Base-by-base conservation (phyloP, 1,140 invertebrate species). In the Stegodyphus dumicola region DNA sequence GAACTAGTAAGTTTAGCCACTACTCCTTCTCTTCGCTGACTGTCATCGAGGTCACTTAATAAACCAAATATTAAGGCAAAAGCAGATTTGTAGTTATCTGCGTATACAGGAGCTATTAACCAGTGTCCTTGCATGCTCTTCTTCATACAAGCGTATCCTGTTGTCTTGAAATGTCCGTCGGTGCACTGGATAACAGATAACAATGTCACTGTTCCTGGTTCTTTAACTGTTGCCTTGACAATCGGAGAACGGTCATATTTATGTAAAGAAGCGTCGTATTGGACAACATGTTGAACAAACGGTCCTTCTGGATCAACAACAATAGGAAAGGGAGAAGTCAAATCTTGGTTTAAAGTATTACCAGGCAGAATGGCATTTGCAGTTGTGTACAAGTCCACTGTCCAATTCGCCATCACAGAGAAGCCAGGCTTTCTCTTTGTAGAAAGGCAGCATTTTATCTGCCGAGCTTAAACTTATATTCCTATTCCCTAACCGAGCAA, bases 41-140 rank as follows among this genome's bases (percentile, higher is more conserved):
- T 52, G 11, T 75, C 66, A 15, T 18, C 64, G 52, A 88, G 54
- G 52, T 52, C 48, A 33, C n/a, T 75, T 7, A 88, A 48, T 17
- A 88, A 65, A 56, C 81, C 87, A 17, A 67, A 64, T 6, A 88
- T n/a, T n/a, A 88, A 64, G 7, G 76, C 54, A 11, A 69, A 76
- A 15, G 88, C 88, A 2, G 84, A 76, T 15, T 77, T 53, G 15
- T 85, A 81, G 67, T 87, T 81, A 17, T 88, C 88, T 10, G 88
- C 88, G 71, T 88, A 88, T 7, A 88, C 76, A 17, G 88, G 88
- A 51, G 77, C 83, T 48, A 88, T 85, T n/a, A 88, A 70, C 87
- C 87, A 88, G 15, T 84, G 77, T 11, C 87, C 87, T 64, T 88
- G 88, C 6, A 88, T 15, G 66, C 81, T 74, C 64, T 83, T 85